Evolutionary conservation across 2,113 vertebrate genomes (phyloP).

Genomic region (Mus pahari): DNA sequence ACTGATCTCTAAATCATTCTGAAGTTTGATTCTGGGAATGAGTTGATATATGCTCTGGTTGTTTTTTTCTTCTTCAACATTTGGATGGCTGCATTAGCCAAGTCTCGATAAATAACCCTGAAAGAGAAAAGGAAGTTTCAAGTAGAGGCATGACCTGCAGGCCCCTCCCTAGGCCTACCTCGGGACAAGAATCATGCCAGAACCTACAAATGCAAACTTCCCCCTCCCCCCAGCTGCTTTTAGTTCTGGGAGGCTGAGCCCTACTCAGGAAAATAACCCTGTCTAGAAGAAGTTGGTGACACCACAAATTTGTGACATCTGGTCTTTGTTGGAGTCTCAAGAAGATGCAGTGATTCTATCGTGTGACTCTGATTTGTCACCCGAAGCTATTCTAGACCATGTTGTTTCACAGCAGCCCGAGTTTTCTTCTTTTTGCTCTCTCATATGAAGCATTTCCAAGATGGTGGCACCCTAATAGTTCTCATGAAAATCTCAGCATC

Average conservation of each 20-base stretch:
- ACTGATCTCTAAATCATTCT: slow-evolving; percentile 54
- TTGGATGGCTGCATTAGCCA: slow-evolving; percentile 1
- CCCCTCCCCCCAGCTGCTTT: background rate
- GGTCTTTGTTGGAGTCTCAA: background rate
- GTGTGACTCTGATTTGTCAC: background rate
- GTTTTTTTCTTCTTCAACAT: background rate
- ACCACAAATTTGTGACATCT: background rate
- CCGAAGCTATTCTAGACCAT: background rate
- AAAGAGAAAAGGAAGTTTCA: slow-evolving; percentile 17
- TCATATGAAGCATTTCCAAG: background rate
- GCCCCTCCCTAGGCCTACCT: background rate
- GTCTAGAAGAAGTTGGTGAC: background rate
- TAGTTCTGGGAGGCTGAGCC: background rate
- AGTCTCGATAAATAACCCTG: slow-evolving; percentile 30
- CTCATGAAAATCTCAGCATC: background rate
- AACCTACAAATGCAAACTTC: background rate
- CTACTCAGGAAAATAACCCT: background rate
- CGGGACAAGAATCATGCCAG: background rate
- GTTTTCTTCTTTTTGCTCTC: background rate
- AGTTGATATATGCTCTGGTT: slow-evolving; percentile 28
- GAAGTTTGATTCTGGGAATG: slow-evolving; percentile 63
- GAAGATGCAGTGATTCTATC: no score
- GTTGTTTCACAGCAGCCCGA: background rate
- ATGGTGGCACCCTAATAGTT: background rate
- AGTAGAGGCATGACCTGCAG: background rate